phyloP scores from a whole-genome alignment of 1,140 invertebrate genomes.

The Eumaeus atala region DNA sequence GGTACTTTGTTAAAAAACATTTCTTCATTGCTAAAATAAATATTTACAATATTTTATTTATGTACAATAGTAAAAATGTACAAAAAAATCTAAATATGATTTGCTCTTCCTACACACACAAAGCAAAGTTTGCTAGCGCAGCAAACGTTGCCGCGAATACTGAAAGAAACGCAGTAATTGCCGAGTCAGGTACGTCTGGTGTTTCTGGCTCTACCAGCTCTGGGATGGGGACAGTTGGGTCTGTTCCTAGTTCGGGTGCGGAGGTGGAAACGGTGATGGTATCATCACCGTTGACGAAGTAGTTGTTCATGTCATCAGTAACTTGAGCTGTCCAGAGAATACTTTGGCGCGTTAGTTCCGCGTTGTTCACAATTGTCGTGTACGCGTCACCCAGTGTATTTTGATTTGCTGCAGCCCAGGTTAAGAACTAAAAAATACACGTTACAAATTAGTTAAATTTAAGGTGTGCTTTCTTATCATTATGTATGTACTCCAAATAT shows the following conservation, averaged over 20 bases:
- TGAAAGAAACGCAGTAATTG: not conserved
- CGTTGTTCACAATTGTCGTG: conserved; percentile 5
- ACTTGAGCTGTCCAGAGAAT: conserved; percentile 30
- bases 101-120: not conserved
- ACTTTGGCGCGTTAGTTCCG: conserved; percentile 26
- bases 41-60: not conserved
- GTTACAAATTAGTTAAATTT: not conserved
- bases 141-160: not conserved
- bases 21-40: too few relatives aligned
- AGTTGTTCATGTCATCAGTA: conserved; percentile 36
- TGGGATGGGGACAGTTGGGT: conserved; percentile 25
- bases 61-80: conserved; percentile 1
- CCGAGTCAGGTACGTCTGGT: not conserved
- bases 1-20: too few relatives aligned
- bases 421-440: conserved; percentile 36
- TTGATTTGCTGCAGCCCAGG: conserved; percentile 35
- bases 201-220: not conserved
- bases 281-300: conserved; percentile 34
- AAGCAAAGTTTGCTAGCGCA: conserved; percentile 3
- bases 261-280: conserved; percentile 14
- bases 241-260: conserved; percentile 17
- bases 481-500: too few relatives aligned
- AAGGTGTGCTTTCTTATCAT: too few relatives aligned
- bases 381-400: conserved; percentile 1
- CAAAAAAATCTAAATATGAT: not conserved